Evolutionary conservation across 1,140 invertebrate genomes (phyloP), one percentile per base, ranked within the genome.

Genomic region (Drosophila triauraria): DNA sequence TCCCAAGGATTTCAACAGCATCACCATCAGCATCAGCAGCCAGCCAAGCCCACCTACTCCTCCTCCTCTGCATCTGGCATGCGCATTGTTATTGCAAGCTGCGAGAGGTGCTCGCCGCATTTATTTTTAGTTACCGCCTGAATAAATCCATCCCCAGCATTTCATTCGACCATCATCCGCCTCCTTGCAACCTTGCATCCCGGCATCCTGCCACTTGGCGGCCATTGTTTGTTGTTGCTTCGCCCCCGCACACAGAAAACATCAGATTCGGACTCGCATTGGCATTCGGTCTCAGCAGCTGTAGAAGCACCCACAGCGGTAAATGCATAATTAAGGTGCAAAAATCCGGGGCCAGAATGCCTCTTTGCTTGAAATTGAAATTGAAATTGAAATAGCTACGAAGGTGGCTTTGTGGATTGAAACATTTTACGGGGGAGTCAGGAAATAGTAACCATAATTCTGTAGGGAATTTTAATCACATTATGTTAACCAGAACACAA

Each of bases 311-410:
- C 30, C 27, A 40, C 44, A 68, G 48, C 54, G 62, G 60, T 77
- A 86, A 77, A 83, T 86, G 71, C 83, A 86, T 86, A 86, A 86
- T 86, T 88, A 86, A 88, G 77, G 62, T 77, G 48, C 38, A 58
- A 50, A 58, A 76, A 53, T 43, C 50, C 30, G 32, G 15, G 65
- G 25, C 35, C 25, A 35, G 15, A 47, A 46, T 72, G 35, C 42
- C 53, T 38, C 43, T 67, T 67, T 67, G 27, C 68, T 63, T 20
- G 9, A 65, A 69, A 46, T 56, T 27, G 47, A 67, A 69, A 46
- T 56, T 27, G 47, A 67, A 53, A 67, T 69, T 69, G 57, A 25
- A 54, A 59, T 58, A 38, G 20, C 3, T 4, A 23, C 23, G 6
- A 17, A 10, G 30, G 30, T 32, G 9, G 7, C 0, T 3, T 10